Evolutionary conservation across 2,797 vertebrate species (phyloP), one percentile per base, ranked within the genome.

Genomic region (Aythya fuligula): DNA sequence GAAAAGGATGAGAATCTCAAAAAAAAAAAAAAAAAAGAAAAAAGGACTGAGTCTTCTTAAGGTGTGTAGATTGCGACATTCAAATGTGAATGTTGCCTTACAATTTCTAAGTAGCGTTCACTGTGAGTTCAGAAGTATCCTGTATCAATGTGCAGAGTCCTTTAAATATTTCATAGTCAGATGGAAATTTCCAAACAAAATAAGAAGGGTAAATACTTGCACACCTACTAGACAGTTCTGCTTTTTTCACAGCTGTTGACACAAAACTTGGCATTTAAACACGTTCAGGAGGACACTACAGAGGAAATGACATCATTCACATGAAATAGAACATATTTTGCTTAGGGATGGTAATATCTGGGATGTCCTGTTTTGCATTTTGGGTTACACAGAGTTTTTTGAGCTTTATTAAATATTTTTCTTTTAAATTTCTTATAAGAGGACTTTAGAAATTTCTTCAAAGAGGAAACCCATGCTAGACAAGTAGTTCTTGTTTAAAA

Each of bases 191-290:
- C 93, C 92, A 93, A 69, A 74, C 54, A 62, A 96, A 95, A 69
- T 78, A 74, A 64, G 56, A 82, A 87, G 72, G 72, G 38, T 72
- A 92, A 91, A 90, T 62, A 92, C 61, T 67, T 43, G 90, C 10
- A 19, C 18, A 90, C 28, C 75, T 87, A 91, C 49, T 30, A 75
- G 54, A 91, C 87, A 93, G 92, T 88, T 96, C 61, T 66, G 62
- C 87, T 95, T 93, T 96, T 96, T 96, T 71, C 80, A 79, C 71
- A 90, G 92, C 75, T 96, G 75, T 69, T 92, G 89, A 90, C 90
- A 87, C 19, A 90, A 62, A 90, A 76, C 13, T 66, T 92, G 87
- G 78, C 69, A 92, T 87, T 93, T 89, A 78, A 83, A 75, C 17
- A 34, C 8, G 34, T 83, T 61, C 19, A 16, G 28, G 91, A 93